These are phyloP conservation scores for Lasioglossum oenotherae DNA, from an alignment of 2,888 invertebrate genomes.

Conservation along the genomic window DNA sequence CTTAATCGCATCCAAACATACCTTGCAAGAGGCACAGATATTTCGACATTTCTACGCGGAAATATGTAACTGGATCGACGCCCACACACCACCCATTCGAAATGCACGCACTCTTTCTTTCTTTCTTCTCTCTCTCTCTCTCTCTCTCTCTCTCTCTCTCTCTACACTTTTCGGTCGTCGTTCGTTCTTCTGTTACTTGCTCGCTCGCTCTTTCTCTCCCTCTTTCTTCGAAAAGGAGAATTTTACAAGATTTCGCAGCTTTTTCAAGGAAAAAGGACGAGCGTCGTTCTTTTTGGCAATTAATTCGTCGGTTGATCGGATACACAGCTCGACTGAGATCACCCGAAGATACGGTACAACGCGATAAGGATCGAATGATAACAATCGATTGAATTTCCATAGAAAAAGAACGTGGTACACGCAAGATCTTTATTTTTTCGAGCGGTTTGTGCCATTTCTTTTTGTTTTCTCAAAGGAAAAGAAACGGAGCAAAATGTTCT, in stretches of 20 bases:
- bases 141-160: no score
- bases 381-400: neutral
- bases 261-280: conserved; percentile 41
- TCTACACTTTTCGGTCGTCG: neutral
- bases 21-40: conserved; percentile 27
- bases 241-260: neutral
- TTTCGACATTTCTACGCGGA: conserved; percentile 17
- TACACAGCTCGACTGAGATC: neutral
- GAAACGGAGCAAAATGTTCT: neutral
- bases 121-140: neutral
- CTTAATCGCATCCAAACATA: conserved; percentile 23
- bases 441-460: neutral
- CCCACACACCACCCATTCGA: neutral
- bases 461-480: neutral
- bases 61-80: neutral
- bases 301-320: neutral
- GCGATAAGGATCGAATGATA: neutral
- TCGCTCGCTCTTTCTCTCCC: neutral
- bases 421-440: neutral
- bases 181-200: neutral
- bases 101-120: conserved; percentile 5
- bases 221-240: conserved; percentile 8
- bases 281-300: conserved; percentile 23
- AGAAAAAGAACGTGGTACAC: neutral
- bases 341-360: neutral